phyloP scores from a whole-genome alignment of 2,113 vertebrate species.

The Rafetus swinhoei region DNA sequence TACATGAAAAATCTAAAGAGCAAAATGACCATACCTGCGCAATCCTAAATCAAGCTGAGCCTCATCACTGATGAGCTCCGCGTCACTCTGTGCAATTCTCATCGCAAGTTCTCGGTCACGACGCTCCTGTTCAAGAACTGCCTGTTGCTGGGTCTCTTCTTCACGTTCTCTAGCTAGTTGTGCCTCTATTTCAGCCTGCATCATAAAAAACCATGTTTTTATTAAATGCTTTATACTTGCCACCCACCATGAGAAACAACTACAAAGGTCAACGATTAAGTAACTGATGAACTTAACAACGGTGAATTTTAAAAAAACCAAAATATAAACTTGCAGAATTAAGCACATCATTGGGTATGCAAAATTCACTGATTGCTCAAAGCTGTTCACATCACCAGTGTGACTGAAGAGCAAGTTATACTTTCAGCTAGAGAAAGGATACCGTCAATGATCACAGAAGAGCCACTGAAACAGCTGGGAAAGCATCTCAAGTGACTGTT shows the following conservation, averaged over 20 bases:
- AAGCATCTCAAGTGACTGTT: background rate
- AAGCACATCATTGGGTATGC: background rate
- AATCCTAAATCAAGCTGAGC: conserved; percentile 79
- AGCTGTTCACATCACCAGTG: background rate
- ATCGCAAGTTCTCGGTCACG: conserved; percentile 94
- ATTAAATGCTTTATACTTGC: background rate
- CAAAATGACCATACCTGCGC: conserved; percentile 84
- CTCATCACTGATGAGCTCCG: conserved; percentile 94
- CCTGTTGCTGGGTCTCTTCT: conserved; percentile 87
- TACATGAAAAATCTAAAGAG: background rate
- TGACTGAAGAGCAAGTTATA: background rate
- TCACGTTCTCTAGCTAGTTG: conserved; percentile 89
- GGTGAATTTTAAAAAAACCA: background rate
- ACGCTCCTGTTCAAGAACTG: conserved; percentile 92
- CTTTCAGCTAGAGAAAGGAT: background rate
- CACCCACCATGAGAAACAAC: background rate
- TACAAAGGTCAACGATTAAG: background rate
- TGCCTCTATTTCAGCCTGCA: conserved; percentile 90
- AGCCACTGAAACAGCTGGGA: background rate
- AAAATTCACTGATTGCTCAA: background rate
- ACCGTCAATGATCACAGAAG: background rate
- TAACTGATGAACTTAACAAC: background rate
- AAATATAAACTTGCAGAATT: background rate
- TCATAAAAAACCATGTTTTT: background rate
- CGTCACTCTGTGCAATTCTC: conserved; percentile 93